Evolutionary conservation across 2,888 invertebrate species (phyloP), one percentile per base, ranked within the genome.

Genomic region (Hanleya hanleyi): DNA sequence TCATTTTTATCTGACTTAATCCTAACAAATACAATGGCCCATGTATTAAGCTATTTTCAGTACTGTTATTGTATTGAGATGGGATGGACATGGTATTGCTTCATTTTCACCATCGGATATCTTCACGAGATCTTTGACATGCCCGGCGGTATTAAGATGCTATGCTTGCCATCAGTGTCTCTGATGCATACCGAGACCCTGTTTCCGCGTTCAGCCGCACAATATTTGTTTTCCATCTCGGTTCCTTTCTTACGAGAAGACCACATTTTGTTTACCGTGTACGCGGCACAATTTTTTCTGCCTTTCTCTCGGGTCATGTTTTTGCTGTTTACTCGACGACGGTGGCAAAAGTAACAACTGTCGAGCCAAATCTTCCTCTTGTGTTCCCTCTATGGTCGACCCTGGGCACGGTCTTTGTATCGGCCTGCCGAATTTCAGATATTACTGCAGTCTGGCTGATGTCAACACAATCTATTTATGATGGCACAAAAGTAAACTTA

Each of bases 401-500:
- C n/a, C 47, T 15, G 57, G 57, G 26, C 57, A 29, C 57, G 57
- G 26, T 57, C 57, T 57, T 57, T 57, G 57, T 57, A 57, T 57
- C 57, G 32, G 57, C 12, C 32, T 22, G 57, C 32, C 32, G 57
- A 57, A 57, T 57, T 57, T 22, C 57, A 1, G 57, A 57, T 57
- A 57, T 22, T 57, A 15, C 32, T 26, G 15, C 57, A n/a, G n/a
- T 57, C 22, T 9, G 29, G 32, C 57, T 57, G 57, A 57, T 57
- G 64, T 64, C 64, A 64, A 64, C 64, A 64, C 18, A 64, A 64
- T 64, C 64, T 64, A 64, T 64, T 64, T 64, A 64, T 64, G 38
- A 64, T 64, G 36, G 15, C n/a, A n/a, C 64, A 64, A 64, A 37
- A 64, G 64, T 64, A 64, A 64, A 64, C 64, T 37, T 18, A 64